Evolutionary conservation across 1,140 invertebrate species (phyloP).

Genomic region (Eufriesea mexicana): DNA sequence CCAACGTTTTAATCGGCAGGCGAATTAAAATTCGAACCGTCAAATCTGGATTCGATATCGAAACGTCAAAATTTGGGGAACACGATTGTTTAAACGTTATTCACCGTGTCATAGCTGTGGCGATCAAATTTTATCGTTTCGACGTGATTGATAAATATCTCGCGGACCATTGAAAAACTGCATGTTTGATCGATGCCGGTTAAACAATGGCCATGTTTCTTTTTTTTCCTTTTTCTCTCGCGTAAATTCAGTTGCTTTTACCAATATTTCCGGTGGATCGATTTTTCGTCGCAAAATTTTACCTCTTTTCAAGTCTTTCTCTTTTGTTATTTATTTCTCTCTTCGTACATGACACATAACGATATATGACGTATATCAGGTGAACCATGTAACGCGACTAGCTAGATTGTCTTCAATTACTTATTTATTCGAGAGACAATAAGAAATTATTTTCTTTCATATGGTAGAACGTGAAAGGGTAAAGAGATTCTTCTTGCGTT

Average conservation of each 20-base stretch:
- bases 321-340: not conserved
- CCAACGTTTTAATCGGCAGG: not conserved
- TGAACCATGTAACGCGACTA: too few relatives aligned
- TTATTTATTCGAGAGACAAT: too few relatives aligned
- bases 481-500: too few relatives aligned
- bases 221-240: too few relatives aligned
- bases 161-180: not conserved
- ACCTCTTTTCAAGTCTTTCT: too few relatives aligned
- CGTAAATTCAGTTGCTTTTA: not conserved
- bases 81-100: conserved; percentile 26
- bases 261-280: not conserved
- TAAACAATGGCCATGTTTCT: not conserved
- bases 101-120: not conserved
- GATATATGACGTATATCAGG: too few relatives aligned
- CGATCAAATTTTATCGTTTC: conserved; percentile 24
- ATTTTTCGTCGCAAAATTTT: too few relatives aligned
- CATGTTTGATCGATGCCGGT: not conserved
- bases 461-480: too few relatives aligned
- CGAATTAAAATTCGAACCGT: not conserved
- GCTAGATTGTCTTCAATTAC: too few relatives aligned
- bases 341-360: not conserved
- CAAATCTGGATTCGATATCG: not conserved
- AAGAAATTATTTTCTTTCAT: too few relatives aligned
- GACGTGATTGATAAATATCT: conserved; percentile 32
- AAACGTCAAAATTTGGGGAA: not conserved